Percentiles rank a stretch among this genome's conserved stretches.
These are phyloP conservation scores for Abscondita cerata DNA, from an alignment of 2,888 invertebrate genomes.

Conservation along the genomic window DNA sequence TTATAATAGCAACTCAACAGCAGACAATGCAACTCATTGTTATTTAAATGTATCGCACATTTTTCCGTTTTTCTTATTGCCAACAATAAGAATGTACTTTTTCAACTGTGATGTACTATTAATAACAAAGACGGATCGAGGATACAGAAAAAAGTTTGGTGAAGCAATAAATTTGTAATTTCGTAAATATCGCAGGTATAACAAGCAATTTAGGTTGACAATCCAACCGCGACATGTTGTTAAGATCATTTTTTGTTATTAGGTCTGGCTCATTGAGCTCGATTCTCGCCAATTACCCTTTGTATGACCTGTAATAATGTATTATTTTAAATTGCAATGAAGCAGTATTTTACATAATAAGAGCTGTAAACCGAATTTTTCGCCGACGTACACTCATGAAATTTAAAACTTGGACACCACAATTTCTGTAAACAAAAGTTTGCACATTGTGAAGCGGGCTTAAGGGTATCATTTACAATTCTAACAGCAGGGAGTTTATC, in stretches of 20 bases:
- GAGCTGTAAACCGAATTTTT: no score
- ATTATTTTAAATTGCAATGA: no score
- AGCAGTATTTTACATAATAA: no score
- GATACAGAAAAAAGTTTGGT: slow-evolving; percentile 27
- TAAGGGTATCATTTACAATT: no score
- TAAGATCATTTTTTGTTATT: slow-evolving; percentile 48
- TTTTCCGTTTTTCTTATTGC: background rate
- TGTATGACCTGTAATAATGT: no score
- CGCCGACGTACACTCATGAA: no score
- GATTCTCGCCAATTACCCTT: no score
- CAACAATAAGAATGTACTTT: background rate
- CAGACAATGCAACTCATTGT: slow-evolving; percentile 26
- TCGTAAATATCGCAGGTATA: slow-evolving; percentile 41
- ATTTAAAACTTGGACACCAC: no score
- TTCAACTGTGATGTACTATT: no score
- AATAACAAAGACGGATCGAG: slow-evolving; percentile 9
- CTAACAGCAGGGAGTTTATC: no score
- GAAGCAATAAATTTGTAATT: slow-evolving; percentile 36
- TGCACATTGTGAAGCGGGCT: no score
- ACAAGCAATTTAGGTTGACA: slow-evolving; percentile 43
- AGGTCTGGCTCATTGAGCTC: slow-evolving; percentile 43
- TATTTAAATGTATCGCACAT: slow-evolving; percentile 25
- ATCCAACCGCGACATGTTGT: slow-evolving; percentile 53
- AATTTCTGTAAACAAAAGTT: no score
- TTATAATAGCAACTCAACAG: slow-evolving; percentile 17